Evolutionary conservation across 2,888 invertebrate genomes (phyloP), one percentile per base, ranked within the genome.

Genomic region (Eudemis profundana): DNA sequence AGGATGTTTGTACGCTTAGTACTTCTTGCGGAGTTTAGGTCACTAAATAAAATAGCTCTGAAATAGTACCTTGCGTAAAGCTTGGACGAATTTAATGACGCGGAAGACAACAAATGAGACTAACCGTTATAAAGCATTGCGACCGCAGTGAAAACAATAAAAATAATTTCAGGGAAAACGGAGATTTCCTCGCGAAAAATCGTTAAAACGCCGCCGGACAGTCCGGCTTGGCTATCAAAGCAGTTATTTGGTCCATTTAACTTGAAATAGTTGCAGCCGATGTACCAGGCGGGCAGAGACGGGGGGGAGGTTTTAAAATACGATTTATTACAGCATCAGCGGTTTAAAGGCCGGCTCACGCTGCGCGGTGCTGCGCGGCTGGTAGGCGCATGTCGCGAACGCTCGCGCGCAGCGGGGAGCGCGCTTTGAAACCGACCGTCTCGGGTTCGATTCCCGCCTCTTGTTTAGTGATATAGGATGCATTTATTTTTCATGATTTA

Each of bases 161-260:
- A 82, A 85, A 83, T 89, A 87, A 84, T 83, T 88, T 76, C 76
- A 75, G 75, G 81, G 82, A 79, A 86, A 84, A 81, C 83, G 83
- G 82, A 86, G 83, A 85, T 84, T 78, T 83, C 77, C 76, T 78
- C 74, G 79, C 79, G 83, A 88, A 87, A 86, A 88, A 87, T 85
- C 81, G 81, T 79, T 79, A 82, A 83, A 85, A 79, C 75, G 75
- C 59, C 59, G 61, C 75, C 78, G 83, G 83, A 83, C 83, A 74
- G 81, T 79, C 85, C 83, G 78, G 71, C 72, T 70, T 74, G 78
- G 81, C 83, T 80, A 85, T 86, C 87, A 80, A 76, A 81, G 78
- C 85, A 84, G 85, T 86, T 87, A 87, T 85, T 84, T 85, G 89
- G 85, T 79, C 90, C 87, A 89, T 90, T 90, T 83, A 89, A 89